Evolutionary conservation across 2,113 vertebrate species (phyloP).

Genomic region (Numida meleagris): DNA sequence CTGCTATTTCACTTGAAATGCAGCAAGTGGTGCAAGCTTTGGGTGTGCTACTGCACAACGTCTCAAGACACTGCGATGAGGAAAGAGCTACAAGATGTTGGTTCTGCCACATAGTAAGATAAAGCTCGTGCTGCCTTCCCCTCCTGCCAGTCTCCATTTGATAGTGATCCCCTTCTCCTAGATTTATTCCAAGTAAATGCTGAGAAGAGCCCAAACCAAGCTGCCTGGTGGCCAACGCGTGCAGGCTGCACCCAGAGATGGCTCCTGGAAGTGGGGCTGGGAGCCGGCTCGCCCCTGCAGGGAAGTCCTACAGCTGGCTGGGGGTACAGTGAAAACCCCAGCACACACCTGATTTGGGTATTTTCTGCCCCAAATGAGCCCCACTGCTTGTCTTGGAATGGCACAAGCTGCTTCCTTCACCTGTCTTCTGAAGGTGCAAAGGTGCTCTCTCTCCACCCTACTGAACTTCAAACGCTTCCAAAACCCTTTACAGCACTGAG

Average conservation of each 20-base stretch:
- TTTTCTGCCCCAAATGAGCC: neutral
- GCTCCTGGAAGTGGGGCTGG: neutral
- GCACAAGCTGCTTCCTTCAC: neutral
- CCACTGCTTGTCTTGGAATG: neutral
- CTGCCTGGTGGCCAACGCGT: neutral
- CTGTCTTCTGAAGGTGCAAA: neutral
- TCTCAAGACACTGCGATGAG: neutral
- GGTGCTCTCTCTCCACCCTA: neutral
- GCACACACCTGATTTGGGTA: accelerated
- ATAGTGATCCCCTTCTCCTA: neutral
- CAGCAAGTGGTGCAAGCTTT: neutral
- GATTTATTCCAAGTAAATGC: slow-evolving; percentile 7
- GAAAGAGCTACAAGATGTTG: neutral
- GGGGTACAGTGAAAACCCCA: neutral
- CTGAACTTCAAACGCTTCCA: neutral
- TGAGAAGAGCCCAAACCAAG: neutral
- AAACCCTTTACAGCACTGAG: neutral
- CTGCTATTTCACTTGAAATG: neutral
- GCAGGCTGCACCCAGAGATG: neutral
- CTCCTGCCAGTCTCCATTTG: neutral
- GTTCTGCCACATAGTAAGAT: neutral
- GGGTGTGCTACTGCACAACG: neutral
- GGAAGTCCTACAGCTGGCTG: neutral
- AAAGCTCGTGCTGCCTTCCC: neutral
- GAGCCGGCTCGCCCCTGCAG: neutral